Evolutionary conservation across 1,140 invertebrate genomes (phyloP).

Genomic region (Bombyx mandarina): DNA sequence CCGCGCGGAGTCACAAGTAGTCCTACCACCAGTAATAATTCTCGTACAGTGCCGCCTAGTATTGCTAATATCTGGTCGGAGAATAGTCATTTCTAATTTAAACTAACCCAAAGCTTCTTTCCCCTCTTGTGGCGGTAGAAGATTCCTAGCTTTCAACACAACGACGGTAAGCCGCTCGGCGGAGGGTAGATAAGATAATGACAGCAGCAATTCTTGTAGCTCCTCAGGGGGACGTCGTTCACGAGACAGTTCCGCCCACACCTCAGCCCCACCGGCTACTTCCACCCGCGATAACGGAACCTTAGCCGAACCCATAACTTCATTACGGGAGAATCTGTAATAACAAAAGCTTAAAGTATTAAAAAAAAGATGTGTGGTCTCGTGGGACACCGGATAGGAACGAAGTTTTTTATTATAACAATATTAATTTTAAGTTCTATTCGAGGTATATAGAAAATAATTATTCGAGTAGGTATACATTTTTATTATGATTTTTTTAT

Average conservation of each 20-base stretch:
- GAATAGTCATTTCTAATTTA: background rate
- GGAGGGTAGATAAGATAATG: conserved; percentile 88
- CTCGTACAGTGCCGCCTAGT: no score
- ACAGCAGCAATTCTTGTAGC: conserved; percentile 84
- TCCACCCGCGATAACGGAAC: conserved; percentile 80
- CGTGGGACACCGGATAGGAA: conserved; percentile 62
- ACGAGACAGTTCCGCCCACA: conserved; percentile 84
- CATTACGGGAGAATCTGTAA: conserved; percentile 81
- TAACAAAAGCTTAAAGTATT: background rate
- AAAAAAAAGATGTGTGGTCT: conserved; percentile 73
- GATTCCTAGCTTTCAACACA: conserved; percentile 86
- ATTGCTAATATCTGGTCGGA: no score
- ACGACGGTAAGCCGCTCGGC: conserved; percentile 88
- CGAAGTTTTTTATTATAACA: no score
- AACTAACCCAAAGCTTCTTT: conserved; percentile 74
- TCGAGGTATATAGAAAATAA: no score
- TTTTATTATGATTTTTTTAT: no score
- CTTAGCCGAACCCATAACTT: conserved; percentile 83
- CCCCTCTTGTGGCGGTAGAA: conserved; percentile 77
- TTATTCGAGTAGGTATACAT: no score
- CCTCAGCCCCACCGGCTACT: conserved; percentile 79
- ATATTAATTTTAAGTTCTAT: no score
- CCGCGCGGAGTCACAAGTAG: no score
- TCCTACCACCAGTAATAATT: no score
- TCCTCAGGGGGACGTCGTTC: conserved; percentile 85